A percentile compares a stretch with the other conserved stretches of the same genome.
Evolutionary conservation across 2,797 vertebrate genomes (phyloP).

Genomic region (Paguma larvata): DNA sequence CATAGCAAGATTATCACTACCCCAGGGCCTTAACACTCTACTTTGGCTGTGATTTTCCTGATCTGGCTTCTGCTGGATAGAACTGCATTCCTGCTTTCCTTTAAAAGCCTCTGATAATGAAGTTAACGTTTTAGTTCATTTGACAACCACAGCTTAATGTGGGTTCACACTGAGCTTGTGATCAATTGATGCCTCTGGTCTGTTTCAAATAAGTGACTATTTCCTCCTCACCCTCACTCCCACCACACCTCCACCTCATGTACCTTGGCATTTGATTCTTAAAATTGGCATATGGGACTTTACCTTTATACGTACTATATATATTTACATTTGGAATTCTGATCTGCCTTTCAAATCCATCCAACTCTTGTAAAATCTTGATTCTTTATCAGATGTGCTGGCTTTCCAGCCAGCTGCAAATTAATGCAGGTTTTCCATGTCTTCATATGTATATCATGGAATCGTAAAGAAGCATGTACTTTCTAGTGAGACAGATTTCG

Average conservation of each 20-base stretch:
- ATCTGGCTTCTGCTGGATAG: too few species aligned
- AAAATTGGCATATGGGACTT: constrained; percentile 36
- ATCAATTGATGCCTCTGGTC: too few species aligned
- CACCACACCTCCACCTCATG: not conserved
- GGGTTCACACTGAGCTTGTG: too few species aligned
- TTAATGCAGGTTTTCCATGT: constrained; percentile 26
- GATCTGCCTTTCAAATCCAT: constrained; percentile 53
- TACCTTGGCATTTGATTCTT: not conserved
- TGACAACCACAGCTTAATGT: too few species aligned
- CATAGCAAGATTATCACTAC: too few species aligned
- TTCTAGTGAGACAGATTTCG: not conserved
- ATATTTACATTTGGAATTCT: constrained; percentile 40
- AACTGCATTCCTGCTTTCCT: too few species aligned
- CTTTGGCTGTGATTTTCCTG: too few species aligned
- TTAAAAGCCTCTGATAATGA: too few species aligned
- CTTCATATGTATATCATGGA: not conserved
- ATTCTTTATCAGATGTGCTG: constrained; percentile 10
- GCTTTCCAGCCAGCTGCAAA: not conserved
- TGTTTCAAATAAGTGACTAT: too few species aligned
- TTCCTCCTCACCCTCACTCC: too few species aligned
- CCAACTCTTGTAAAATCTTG: constrained; percentile 22
- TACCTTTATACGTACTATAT: constrained; percentile 31
- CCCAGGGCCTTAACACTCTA: too few species aligned
- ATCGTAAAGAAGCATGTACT: not conserved
- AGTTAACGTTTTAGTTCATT: too few species aligned